These are phyloP conservation scores for Chaetorhynchus papuensis DNA, from an alignment of 2,113 vertebrate species.

Conservation along the genomic window DNA sequence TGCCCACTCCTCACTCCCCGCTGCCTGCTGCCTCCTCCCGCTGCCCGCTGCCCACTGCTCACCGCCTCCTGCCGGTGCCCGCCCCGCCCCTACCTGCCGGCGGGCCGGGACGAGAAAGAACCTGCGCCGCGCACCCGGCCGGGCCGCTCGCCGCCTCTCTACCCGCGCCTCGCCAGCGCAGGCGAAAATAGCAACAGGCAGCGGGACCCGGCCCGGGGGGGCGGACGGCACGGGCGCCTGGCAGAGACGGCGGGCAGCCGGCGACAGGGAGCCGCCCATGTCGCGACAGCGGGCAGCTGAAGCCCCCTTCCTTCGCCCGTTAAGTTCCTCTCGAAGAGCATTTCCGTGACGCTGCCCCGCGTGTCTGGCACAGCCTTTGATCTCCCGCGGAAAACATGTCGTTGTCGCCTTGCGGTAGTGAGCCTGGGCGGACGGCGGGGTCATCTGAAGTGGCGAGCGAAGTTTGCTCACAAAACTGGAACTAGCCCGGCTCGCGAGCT, in stretches of 20 bases:
- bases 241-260: background rate
- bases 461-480: fast-evolving
- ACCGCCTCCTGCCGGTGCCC: background rate
- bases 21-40: background rate
- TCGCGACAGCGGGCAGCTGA: background rate
- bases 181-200: background rate
- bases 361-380: background rate
- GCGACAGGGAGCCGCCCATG: background rate
- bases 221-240: background rate
- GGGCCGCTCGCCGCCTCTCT: background rate
- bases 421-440: background rate
- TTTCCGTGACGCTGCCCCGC: background rate
- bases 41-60: no score
- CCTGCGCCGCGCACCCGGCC: fast-evolving
- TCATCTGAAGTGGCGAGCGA: fast-evolving
- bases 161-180: background rate
- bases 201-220: background rate
- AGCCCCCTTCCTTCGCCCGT: background rate
- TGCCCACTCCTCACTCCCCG: no score
- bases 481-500: fast-evolving
- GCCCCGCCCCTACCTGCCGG: background rate
- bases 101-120: background rate
- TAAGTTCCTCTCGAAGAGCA: background rate
- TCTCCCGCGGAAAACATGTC: background rate
- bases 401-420: fast-evolving